Evolutionary conservation across 2,888 invertebrate species (phyloP), one percentile per base, ranked within the genome.

Genomic region (Melanargia galathea): DNA sequence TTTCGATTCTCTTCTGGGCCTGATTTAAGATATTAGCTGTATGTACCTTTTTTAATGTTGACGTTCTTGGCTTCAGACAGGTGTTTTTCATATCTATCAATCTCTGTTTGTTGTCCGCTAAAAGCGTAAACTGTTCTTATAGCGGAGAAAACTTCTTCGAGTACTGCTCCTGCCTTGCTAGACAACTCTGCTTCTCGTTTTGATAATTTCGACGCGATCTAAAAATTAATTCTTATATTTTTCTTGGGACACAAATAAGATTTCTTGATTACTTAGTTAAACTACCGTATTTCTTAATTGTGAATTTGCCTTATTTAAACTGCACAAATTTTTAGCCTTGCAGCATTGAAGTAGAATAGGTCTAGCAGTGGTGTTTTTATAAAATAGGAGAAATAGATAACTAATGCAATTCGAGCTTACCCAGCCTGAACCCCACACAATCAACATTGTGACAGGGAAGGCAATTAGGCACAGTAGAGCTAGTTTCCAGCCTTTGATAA

Each of bases 401-500:
- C 35, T 5, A 35, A 11, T 16, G 20, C 20, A n/a, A 26, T 26
- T 5, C 24, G 7, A 48, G 11, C 58, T 84, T 83, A 94, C 95
- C 81, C 93, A 84, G 46, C 93, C 92, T 68, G 96, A 93, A 16
- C 94, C 74, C 8, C 93, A 93, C 40, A 95, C 93, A 2, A 95
- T 87, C 2, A 93, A 80, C 52, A 94, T 84, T 0, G 96, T 93
- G 0, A 95, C 87, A 0, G 96, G 96, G 65, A 95, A 93, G 22
- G 95, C 93, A 62, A 93, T 92, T 35, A 96, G 83, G 68, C 96
- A 95, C 0, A 97, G 93, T 10, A 97, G 84, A 0, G 97, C 95
- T 40, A 97, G 82, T 77, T 96, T 93, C 97, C 97, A 97, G 6
- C 97, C 97, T 76, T 94, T 94, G 2, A 92, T 77, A 60, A 97